Evolutionary conservation across 2,113 vertebrate genomes (phyloP).

Genomic region (Ageneiosus marmoratus): DNA sequence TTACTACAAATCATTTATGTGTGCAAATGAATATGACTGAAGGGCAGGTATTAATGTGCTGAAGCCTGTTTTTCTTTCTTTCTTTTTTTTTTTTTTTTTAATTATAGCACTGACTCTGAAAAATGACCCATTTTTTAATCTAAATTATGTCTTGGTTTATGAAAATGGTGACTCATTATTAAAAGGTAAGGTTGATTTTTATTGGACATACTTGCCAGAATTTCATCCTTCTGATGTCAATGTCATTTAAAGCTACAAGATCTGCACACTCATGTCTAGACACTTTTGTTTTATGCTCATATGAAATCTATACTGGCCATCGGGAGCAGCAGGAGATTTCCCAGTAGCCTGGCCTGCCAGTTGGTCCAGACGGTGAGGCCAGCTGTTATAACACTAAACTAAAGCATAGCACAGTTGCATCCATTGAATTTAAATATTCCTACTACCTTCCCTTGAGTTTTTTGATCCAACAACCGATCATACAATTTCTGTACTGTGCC

Average conservation of each 20-base stretch:
- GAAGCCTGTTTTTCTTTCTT: neutral
- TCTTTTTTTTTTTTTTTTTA: neutral
- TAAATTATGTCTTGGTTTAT: neutral
- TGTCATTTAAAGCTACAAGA: neutral
- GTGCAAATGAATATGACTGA: neutral
- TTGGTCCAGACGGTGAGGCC: slow-evolving; percentile 10
- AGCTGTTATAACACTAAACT: slow-evolving; percentile 1
- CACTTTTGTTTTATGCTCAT: neutral
- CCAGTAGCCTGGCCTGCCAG: slow-evolving; percentile 8
- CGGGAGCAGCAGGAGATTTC: neutral
- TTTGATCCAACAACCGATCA: neutral
- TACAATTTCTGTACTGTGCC: neutral
- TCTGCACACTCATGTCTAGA: neutral
- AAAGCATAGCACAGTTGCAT: neutral
- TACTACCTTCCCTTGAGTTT: neutral
- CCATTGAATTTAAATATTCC: neutral
- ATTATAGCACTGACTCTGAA: neutral
- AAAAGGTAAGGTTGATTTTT: neutral
- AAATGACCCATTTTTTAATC: neutral
- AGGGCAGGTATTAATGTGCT: neutral
- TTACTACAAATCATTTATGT: neutral
- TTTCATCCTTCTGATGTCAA: neutral
- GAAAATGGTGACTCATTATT: neutral
- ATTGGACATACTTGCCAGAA: neutral
- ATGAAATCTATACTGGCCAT: neutral